phyloP scores from a whole-genome alignment of 2,113 vertebrate species.

The Jaculus jaculus region DNA sequence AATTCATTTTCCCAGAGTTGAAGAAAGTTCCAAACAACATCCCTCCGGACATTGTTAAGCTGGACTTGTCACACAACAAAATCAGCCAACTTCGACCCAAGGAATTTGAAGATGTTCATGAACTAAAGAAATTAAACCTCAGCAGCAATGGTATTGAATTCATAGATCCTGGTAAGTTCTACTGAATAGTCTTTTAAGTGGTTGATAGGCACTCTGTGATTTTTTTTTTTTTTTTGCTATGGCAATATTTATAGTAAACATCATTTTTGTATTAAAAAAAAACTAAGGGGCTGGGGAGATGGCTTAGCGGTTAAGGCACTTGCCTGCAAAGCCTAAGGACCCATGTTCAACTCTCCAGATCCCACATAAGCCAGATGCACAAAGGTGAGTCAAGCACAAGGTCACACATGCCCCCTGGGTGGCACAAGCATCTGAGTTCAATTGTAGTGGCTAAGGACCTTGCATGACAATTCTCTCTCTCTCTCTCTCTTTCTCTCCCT shows the following conservation, averaged over 20 bases:
- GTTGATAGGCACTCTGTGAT: neutral
- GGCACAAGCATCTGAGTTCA: too few relatives aligned
- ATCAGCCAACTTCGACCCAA: conserved; percentile 92
- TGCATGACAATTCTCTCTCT: neutral
- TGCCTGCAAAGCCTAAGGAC: too few relatives aligned
- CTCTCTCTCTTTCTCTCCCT: too few relatives aligned
- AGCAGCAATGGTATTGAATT: conserved; percentile 91
- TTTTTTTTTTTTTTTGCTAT: neutral
- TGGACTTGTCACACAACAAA: conserved; percentile 94
- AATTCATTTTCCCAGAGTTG: conserved; percentile 87
- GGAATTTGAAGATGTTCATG: conserved; percentile 92
- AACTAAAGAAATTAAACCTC: conserved; percentile 94
- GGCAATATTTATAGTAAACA: conserved; percentile 9
- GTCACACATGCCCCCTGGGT: too few relatives aligned
- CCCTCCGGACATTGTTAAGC: conserved; percentile 92
- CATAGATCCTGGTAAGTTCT: conserved; percentile 92
- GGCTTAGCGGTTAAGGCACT: too few relatives aligned
- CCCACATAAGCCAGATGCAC: too few relatives aligned
- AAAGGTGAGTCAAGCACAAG: too few relatives aligned
- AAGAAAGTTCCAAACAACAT: conserved; percentile 92
- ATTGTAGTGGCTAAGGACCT: too few relatives aligned
- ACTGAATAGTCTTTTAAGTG: neutral
- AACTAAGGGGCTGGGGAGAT: neutral
- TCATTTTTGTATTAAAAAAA: conserved; percentile 5
- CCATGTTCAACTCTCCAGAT: too few relatives aligned